These are phyloP conservation scores for Hemiprocne comata DNA, from an alignment of 2,113 vertebrate genomes.

Conservation along the genomic window DNA sequence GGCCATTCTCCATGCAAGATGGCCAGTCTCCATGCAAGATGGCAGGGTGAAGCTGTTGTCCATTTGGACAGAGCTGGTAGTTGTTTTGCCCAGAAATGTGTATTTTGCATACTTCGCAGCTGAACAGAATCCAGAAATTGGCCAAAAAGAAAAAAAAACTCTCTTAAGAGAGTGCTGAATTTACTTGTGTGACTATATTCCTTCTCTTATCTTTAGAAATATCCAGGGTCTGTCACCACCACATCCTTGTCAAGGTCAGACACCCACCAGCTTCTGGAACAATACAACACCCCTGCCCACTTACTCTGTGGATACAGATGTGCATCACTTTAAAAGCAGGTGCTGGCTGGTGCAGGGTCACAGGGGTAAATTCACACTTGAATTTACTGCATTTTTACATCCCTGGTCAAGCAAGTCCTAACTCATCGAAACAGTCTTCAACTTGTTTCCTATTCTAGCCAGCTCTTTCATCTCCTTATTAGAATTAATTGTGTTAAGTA, in stretches of 20 bases:
- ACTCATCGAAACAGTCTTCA: neutral
- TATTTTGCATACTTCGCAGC: neutral
- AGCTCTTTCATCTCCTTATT: neutral
- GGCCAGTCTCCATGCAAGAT: neutral
- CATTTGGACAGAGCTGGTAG: neutral
- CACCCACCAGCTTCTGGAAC: neutral
- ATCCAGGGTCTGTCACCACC: neutral
- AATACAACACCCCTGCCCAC: neutral
- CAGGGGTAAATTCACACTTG: neutral
- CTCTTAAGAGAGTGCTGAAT: neutral
- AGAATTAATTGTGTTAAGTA: neutral
- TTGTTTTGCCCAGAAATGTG: neutral
- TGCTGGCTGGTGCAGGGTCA: neutral
- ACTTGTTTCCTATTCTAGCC: neutral
- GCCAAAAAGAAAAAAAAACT: neutral
- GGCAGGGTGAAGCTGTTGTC: neutral
- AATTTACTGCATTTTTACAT: neutral
- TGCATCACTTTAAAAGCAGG: neutral
- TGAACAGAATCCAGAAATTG: neutral
- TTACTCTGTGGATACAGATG: neutral
- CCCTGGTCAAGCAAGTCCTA: neutral
- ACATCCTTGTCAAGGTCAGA: neutral
- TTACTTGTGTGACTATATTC: neutral
- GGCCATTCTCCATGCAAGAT: neutral
- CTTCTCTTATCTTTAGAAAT: neutral